Conservation (phyloP, 1,140 invertebrate genomes). For the Druon quercuslanigerum region DNA sequence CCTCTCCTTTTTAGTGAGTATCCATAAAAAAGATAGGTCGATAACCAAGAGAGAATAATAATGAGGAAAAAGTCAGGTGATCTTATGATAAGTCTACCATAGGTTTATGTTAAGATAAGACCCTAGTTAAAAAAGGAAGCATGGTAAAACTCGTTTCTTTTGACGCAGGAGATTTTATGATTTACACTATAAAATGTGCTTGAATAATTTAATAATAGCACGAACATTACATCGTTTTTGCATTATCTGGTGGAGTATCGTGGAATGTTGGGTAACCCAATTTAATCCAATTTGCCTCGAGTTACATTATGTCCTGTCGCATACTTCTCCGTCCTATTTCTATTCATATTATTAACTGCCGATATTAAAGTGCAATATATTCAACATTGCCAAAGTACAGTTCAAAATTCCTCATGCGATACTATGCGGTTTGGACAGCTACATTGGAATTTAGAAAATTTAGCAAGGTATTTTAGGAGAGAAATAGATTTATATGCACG, state of each 20-base stretch:
- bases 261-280: too few relatives aligned
- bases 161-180: background rate
- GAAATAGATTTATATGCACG: constrained; percentile 8
- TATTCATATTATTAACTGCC: background rate
- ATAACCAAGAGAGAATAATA: background rate
- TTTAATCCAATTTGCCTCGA: too few relatives aligned
- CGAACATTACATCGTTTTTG: too few relatives aligned
- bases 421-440: background rate
- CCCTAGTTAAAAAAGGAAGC: background rate
- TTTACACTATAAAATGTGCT: background rate
- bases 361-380: background rate
- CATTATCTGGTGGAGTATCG: too few relatives aligned
- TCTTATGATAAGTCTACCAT: background rate
- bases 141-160: background rate
- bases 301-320: too few relatives aligned
- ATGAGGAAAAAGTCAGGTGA: constrained; percentile 3
- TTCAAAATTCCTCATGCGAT: background rate
- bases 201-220: too few relatives aligned
- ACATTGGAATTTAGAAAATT: constrained; percentile 5
- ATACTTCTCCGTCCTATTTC: background rate
- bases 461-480: constrained; percentile 1
- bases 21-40: background rate
- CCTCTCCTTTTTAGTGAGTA: background rate
- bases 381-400: background rate
- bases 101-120: background rate